Percentiles rank a stretch among this genome's conserved stretches.
Evolutionary conservation across 2,113 vertebrate genomes (phyloP).

Genomic region (Emydura subglobosa): DNA sequence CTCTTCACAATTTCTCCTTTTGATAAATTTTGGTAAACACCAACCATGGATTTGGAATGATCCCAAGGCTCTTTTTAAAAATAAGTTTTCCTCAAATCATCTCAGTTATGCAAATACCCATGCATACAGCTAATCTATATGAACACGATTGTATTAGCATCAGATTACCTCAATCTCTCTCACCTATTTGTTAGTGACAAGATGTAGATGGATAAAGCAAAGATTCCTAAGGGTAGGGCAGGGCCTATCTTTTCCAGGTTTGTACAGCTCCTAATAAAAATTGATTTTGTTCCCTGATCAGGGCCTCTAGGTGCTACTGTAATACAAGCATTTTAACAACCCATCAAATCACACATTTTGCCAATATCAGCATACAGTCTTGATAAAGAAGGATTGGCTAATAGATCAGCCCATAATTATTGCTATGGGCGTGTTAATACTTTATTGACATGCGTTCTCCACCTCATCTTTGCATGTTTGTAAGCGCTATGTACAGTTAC

Average conservation of each 20-base stretch:
- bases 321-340: neutral
- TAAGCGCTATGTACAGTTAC: fast-evolving
- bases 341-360: neutral
- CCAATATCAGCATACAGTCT: neutral
- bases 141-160: neutral
- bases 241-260: neutral
- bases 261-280: fast-evolving
- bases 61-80: neutral
- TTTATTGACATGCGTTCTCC: neutral
- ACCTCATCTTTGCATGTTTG: neutral
- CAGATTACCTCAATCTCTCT: neutral
- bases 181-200: neutral
- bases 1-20: neutral
- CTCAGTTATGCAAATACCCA: neutral
- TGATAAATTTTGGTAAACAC: neutral
- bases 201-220: neutral
- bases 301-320: neutral
- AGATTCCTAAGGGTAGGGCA: neutral
- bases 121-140: neutral
- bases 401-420: neutral
- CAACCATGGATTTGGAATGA: neutral
- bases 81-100: neutral
- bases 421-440: neutral
- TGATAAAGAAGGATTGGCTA: neutral
- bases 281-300: neutral